These are phyloP conservation scores for Fundulus diaphanus DNA, from an alignment of 2,797 vertebrate genomes.

Conservation along the genomic window DNA sequence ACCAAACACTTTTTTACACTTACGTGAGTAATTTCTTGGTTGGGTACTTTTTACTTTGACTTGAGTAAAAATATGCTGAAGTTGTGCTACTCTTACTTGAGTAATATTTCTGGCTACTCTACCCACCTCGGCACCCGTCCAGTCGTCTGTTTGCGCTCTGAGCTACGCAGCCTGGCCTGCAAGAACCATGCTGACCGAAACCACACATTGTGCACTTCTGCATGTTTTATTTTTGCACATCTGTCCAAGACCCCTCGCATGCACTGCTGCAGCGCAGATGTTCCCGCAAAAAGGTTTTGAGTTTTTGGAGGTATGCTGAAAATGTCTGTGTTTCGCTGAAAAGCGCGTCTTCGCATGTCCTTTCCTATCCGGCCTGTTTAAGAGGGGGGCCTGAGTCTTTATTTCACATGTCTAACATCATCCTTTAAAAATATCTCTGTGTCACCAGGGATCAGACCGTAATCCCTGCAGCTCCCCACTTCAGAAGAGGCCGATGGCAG, in stretches of 20 bases:
- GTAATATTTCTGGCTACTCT: no score
- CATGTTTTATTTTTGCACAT: conserved; percentile 16
- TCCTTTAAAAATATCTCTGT: conserved; percentile 78
- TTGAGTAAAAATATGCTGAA: no score
- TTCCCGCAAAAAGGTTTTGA: conserved; percentile 11
- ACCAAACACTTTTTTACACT: no score
- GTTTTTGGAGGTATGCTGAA: conserved; percentile 1
- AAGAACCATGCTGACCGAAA: conserved; percentile 54
- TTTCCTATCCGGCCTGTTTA: conserved; percentile 46
- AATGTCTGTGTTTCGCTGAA: conserved; percentile 15
- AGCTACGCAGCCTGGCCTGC: conserved; percentile 36
- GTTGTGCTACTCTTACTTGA: no score
- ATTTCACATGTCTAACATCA: conserved; percentile 79
- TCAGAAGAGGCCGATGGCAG: conserved; percentile 68
- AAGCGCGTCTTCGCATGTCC: conserved; percentile 23
- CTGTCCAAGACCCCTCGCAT: conserved; percentile 20
- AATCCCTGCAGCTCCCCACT: conserved; percentile 71
- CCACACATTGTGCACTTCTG: conserved; percentile 41
- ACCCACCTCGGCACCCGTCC: no score
- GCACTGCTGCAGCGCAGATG: conserved; percentile 31
- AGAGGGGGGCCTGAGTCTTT: conserved; percentile 41
- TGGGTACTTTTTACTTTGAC: no score
- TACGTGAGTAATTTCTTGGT: no score
- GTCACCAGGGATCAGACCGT: conserved; percentile 69
- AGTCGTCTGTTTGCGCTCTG: conserved; percentile 16